Evolutionary conservation across 1,140 invertebrate species (phyloP).

Genomic region (Heliconius congener): DNA sequence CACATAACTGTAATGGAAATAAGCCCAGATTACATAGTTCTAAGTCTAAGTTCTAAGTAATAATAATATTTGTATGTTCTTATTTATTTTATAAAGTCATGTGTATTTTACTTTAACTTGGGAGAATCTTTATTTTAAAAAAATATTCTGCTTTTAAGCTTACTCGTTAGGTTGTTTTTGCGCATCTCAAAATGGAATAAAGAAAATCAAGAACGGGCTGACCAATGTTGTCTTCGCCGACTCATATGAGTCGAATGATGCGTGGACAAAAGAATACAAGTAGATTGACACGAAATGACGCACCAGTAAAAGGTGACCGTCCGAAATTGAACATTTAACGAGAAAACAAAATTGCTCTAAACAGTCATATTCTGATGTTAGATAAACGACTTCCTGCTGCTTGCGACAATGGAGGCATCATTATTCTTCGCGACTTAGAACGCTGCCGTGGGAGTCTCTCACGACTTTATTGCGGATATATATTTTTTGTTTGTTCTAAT

Average conservation of each 20-base stretch:
- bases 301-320: conserved; percentile 47
- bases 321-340: conserved; percentile 77
- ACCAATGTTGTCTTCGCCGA: no score
- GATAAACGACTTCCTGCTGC: conserved; percentile 80
- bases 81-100: no score
- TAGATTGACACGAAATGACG: conserved; percentile 50
- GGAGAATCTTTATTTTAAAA: no score
- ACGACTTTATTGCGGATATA: conserved; percentile 80
- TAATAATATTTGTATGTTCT: no score
- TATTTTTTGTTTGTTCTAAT: conserved; percentile 80
- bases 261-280: conserved; percentile 25
- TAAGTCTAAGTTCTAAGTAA: no score
- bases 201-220: no score
- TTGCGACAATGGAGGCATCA: conserved; percentile 76
- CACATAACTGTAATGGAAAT: no score
- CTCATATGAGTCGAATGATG: neutral
- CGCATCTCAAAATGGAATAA: no score
- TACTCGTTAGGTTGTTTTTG: no score
- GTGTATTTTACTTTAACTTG: no score
- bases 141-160: no score
- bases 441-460: conserved; percentile 74
- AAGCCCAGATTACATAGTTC: no score
- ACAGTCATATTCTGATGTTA: conserved; percentile 80
- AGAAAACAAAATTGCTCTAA: conserved; percentile 79
- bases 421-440: conserved; percentile 67